Base-by-base conservation (phyloP, 2,113 vertebrate genomes). In the Mesoclemmys tuberculata region DNA sequence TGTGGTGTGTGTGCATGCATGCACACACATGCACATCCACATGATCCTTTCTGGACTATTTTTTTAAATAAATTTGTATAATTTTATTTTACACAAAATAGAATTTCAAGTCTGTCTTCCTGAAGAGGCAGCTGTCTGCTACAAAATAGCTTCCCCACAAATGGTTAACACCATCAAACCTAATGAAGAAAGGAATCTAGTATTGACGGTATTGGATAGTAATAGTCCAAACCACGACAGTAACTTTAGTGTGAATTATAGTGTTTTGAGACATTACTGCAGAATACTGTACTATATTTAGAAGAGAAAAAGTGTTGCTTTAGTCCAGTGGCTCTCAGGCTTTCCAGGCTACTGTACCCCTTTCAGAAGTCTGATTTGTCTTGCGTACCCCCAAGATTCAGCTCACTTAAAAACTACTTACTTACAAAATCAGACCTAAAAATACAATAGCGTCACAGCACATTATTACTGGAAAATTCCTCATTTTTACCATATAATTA, bases 1-100 rank as follows among this genome's bases (percentile, higher is more conserved):
- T 26, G 24, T 64, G 9, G 4, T 24, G 29, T 77, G 11, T 5
- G 4, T 56, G 22, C n/a, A n/a, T 1, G 1, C 9, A 38, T 10
- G 8, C 74, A 51, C 19, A 24, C 26, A 19, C 84, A 3, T 44
- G 74, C 68, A 19, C 18, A n/a, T 31, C 46, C 8, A 46, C 46
- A 46, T 22, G 68, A 77, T 13, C 74, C 44, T 48, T 49, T 31
- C 46, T 79, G 77, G 44, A 29, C 35, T n/a, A 68, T 68, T 68
- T 27, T n/a, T 16, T 18, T 68, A n/a, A 68, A 19, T n/a, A 19
- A n/a, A 83, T 88, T 8, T n/a, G 85, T 77, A 12, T 64, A 54
- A 52, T 5, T n/a, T 89, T 11, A n/a, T 89, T 54, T 80, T 5
- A 81, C 78, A 83, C 2, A 52, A 84, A 87, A 5, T 18, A 85